These are phyloP conservation scores for Dromas ardeola DNA, from an alignment of 2,113 vertebrate genomes.

Conservation along the genomic window DNA sequence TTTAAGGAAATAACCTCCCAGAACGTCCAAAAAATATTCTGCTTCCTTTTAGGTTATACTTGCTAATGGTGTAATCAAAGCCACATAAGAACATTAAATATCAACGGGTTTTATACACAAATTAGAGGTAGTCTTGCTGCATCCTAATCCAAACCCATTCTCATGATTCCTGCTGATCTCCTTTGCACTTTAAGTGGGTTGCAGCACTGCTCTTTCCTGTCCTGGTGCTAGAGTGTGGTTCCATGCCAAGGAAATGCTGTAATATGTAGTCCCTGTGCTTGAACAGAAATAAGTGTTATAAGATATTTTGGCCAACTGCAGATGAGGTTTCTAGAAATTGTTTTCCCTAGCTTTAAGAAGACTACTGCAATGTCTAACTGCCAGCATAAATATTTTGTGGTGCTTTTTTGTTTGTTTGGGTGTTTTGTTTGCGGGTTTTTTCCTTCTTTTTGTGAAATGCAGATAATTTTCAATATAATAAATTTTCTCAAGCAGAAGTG, in stretches of 20 bases:
- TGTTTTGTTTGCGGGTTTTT: not conserved
- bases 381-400: not conserved
- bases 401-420: too few species aligned
- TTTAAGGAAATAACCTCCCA: not conserved
- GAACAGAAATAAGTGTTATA: not conserved
- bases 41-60: not conserved
- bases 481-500: not conserved
- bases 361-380: not conserved
- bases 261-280: not conserved
- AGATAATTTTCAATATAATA: not conserved
- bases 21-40: not conserved
- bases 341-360: not conserved
- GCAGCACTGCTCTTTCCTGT: not conserved
- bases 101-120: not conserved
- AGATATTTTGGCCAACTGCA: not conserved
- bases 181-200: not conserved
- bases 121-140: not conserved
- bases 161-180: not conserved
- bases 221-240: not conserved
- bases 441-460: not conserved
- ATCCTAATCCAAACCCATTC: not conserved
- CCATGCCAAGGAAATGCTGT: not conserved
- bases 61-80: not conserved
- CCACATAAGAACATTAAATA: not conserved
- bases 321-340: not conserved